Evolutionary conservation across 2,888 invertebrate genomes (phyloP), one percentile per base, ranked within the genome.

Genomic region (Periphyllus acericola): DNA sequence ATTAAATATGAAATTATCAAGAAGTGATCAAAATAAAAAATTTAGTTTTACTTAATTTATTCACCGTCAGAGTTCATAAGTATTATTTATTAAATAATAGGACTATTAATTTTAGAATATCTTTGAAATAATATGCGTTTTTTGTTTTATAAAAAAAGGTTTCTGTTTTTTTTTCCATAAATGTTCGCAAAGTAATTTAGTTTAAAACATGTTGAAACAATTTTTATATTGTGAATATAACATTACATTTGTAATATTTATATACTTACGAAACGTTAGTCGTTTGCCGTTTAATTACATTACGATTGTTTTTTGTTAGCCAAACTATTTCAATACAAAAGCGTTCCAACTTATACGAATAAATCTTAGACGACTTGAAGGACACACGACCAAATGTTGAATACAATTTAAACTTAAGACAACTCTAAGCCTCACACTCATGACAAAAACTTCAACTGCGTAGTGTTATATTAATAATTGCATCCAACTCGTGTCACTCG

Each of bases 291-390:
- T 66, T 40, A 74, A 74, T 78, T 78, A 32, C n/a, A 21, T 21
- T 52, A 52, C 46, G 32, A 52, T 72, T 52, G 72, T 72, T 46
- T 29, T 32, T 34, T 46, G 72, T 82, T 74, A 3, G 74, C n/a
- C 21, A 84, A 84, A 66, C 83, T 75, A 84, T 84, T 84, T 75
- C 60, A 75, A 75, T 84, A 75, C 29, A 84, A 84, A 72, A 76
- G 29, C 34, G 34, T 66, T 29, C 32, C 46, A 76, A 76, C 52
- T 72, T 34, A 72, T 52, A 36, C 19, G n/a, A 76, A 84, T 76
- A 76, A 84, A 84, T 83, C 55, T 55, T 40, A 36, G 83, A 83
- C 29, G 83, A 55, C 83, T 74, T 40, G 32, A 32, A 66, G 32
- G 66, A 68, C 40, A 84, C 46, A 1, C 36, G 36, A 36, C 40